Conservation (phyloP, 2,888 invertebrate species). For the Ellobium chinense region DNA sequence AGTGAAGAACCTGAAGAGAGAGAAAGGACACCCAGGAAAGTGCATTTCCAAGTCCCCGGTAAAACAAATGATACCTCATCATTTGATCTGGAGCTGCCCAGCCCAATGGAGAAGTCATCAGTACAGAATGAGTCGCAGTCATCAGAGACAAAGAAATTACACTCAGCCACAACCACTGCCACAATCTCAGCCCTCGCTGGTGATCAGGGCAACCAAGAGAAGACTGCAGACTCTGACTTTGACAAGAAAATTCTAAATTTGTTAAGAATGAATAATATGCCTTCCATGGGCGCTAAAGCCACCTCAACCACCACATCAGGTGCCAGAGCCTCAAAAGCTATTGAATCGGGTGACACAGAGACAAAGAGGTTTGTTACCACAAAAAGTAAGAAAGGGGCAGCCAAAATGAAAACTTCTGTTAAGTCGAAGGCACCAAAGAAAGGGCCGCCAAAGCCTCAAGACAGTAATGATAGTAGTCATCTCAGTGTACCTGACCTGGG, state of each 20-base stretch:
- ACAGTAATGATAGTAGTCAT: slow-evolving; percentile 49
- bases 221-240: slow-evolving; percentile 51
- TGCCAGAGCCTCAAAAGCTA: background rate
- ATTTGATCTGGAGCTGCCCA: slow-evolving; percentile 73
- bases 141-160: slow-evolving; percentile 1
- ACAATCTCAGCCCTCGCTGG: background rate
- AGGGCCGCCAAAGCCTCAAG: background rate
- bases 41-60: slow-evolving; percentile 63
- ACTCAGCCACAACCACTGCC: slow-evolving; percentile 30
- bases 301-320: background rate
- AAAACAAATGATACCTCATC: slow-evolving; percentile 60
- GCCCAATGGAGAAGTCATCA: slow-evolving; percentile 59
- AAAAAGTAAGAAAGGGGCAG: background rate
- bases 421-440: background rate
- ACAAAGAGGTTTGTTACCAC: background rate
- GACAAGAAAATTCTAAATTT: slow-evolving; percentile 30
- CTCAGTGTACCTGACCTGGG: slow-evolving; percentile 59
- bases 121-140: background rate
- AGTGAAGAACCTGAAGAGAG: background rate
- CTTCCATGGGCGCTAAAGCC: background rate
- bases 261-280: background rate
- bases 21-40: slow-evolving; percentile 54
- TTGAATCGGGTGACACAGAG: background rate
- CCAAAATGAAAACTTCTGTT: background rate
- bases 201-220: background rate